phyloP scores from a whole-genome alignment of 2,113 vertebrate genomes.

The Etia nguti region DNA sequence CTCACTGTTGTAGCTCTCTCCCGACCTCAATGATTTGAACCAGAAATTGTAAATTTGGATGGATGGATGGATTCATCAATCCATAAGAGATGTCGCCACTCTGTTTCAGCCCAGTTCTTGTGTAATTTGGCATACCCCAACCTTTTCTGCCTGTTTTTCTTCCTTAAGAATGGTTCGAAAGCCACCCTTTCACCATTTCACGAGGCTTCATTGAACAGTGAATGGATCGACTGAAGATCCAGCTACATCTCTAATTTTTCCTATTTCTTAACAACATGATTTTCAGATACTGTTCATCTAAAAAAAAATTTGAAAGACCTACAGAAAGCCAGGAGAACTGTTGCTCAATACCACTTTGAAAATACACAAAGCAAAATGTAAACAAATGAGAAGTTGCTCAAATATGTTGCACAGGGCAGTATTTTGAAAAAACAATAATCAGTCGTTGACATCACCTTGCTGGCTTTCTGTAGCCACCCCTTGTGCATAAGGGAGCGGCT shows the following conservation, averaged over 20 bases:
- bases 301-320: no score
- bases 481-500: neutral
- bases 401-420: neutral
- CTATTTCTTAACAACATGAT: no score
- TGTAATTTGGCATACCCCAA: accelerated
- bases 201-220: neutral
- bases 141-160: neutral
- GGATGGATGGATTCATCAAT: neutral
- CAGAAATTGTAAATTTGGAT: neutral
- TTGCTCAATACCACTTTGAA: neutral
- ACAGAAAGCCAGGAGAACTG: neutral
- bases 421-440: neutral
- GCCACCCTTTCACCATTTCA: neutral
- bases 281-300: no score
- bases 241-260: neutral
- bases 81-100: neutral
- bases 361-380: neutral
- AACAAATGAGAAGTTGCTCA: neutral
- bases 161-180: neutral
- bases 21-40: neutral
- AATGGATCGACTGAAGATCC: neutral
- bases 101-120: neutral
- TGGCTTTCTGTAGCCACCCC: neutral
- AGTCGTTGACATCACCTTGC: neutral
- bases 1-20: neutral